phyloP scores from a whole-genome alignment of 2,797 vertebrate genomes.

The Spondyliosoma cantharus region DNA sequence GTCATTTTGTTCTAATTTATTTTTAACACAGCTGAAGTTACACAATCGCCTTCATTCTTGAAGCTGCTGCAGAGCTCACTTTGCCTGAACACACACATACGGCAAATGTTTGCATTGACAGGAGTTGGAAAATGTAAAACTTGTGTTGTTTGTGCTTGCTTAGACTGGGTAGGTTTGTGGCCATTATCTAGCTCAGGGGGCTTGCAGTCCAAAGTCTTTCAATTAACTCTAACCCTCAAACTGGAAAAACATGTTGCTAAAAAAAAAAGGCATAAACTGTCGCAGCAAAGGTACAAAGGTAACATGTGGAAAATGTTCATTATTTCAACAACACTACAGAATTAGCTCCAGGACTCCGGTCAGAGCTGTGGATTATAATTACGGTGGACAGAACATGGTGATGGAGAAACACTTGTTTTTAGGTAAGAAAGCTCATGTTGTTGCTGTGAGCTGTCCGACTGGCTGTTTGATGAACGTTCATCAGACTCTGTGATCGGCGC shows the following conservation, averaged over 20 bases:
- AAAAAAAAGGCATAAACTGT: not conserved
- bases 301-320: not conserved
- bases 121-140: not conserved
- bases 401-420: not conserved
- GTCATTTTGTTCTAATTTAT: not conserved
- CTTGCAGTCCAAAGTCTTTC: not conserved
- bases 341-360: not conserved
- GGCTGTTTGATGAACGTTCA: not conserved
- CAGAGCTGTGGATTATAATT: not conserved
- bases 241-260: not conserved
- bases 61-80: conserved; percentile 2
- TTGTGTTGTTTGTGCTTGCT: not conserved
- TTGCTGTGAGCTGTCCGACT: too few relatives aligned
- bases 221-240: not conserved
- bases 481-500: not conserved
- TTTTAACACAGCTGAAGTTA: not conserved
- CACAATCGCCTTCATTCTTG: not conserved
- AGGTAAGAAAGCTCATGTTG: not conserved
- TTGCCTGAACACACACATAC: not conserved
- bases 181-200: not conserved
- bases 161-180: not conserved
- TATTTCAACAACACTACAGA: not conserved
- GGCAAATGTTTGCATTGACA: not conserved
- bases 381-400: not conserved
- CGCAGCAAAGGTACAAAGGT: too few relatives aligned